Evolutionary conservation across 2,888 invertebrate species (phyloP), one percentile per base, ranked within the genome.

Genomic region (Sminthurides aquaticus): DNA sequence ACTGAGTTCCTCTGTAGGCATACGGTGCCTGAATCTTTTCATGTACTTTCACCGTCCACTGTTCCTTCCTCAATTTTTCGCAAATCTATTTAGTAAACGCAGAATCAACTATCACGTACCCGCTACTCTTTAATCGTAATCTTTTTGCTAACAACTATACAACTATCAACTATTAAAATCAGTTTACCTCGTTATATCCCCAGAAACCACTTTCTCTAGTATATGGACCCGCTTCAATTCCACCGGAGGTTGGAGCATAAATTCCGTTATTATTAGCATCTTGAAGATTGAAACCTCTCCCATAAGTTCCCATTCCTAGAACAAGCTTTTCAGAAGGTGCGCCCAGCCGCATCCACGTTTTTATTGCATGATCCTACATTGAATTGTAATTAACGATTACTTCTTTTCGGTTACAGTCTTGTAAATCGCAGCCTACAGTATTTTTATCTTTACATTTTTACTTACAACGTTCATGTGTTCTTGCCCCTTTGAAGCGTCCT

Each of bases 181-280:
- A 52, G 18, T 18, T 52, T 52, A 78, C 77, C 73, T 79, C 79
- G 65, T 78, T 79, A 75, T 76, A 79, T 27, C 79, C 79, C 69
- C 77, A 72, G 49, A 75, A 74, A 57, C 79, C 79, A 43, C 72
- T 65, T 67, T 77, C 75, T n/a, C 77, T 65, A 5, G 79, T 79
- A 72, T 77, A 78, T 1, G 76, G 77, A 29, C 78, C 79, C 1
- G 77, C 78, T 1, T 65, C 65, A 22, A 73, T 67, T 2, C 74
- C 73, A 26, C 75, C 70, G 22, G 65, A 66, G 0, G 82, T 79
- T 0, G 84, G 79, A 0, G 86, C 84, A 43, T 86, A 84, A 0
- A 87, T 78, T 1, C 77, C 78, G n/a, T 76, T 72, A 27, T 82
- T 79, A 20, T 5, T 11, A 11, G 43, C 43, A 11, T 34, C 15